Percentiles rank a stretch among this genome's conserved stretches.
These are phyloP conservation scores for Ptychoptera contaminata DNA, from an alignment of 2,888 invertebrate species.

Conservation along the genomic window DNA sequence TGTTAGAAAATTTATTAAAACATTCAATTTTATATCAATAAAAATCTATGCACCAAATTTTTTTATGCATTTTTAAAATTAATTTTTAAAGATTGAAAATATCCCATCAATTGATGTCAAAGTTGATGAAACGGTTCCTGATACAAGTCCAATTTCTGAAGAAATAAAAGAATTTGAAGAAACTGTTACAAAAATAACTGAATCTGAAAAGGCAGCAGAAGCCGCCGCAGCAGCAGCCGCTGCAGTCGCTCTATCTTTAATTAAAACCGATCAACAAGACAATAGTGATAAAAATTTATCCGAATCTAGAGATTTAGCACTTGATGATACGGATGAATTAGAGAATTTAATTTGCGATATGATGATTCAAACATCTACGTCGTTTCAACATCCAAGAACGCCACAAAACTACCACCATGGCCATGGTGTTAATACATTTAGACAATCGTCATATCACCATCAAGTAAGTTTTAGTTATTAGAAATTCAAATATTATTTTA, in stretches of 20 bases:
- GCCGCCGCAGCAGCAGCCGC: not conserved
- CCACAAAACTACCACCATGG: conserved; percentile 13
- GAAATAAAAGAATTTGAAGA: too few species aligned
- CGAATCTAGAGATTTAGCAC: conserved; percentile 27
- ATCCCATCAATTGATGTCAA: too few species aligned
- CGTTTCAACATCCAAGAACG: conserved; percentile 20
- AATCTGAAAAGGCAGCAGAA: conserved; percentile 1
- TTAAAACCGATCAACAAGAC: conserved; percentile 1
- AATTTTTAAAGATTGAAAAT: too few species aligned
- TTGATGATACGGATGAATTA: conserved; percentile 30
- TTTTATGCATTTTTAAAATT: too few species aligned
- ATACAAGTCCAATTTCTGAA: too few species aligned
- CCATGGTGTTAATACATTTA: conserved; percentile 14
- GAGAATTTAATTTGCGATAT: conserved; percentile 22
- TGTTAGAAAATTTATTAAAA: too few species aligned
- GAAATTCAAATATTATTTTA: not conserved
- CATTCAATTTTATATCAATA: too few species aligned
- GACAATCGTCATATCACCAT: conserved; percentile 10
- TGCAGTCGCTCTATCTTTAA: not conserved
- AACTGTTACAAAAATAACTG: not conserved
- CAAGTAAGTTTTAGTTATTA: conserved; percentile 8
- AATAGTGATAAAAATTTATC: conserved; percentile 13
- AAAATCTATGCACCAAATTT: too few species aligned
- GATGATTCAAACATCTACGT: conserved; percentile 29
- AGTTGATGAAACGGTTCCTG: too few species aligned